phyloP scores from a whole-genome alignment of 2,797 vertebrate genomes.

The Myotis vivesi region DNA sequence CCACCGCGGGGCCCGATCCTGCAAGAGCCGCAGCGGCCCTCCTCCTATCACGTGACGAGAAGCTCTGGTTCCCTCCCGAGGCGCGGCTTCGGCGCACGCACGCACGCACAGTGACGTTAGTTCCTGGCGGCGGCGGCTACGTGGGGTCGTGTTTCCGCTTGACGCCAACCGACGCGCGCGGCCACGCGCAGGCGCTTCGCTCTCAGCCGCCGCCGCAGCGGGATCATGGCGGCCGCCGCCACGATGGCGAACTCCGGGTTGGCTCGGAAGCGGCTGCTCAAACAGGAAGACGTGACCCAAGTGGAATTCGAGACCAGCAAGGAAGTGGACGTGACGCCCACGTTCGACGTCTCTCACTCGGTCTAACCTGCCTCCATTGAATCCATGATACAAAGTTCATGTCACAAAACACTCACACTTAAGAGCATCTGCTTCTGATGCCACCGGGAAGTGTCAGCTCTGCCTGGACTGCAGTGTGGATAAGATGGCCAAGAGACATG shows the following conservation, averaged over 20 bases:
- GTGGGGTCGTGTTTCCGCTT: background rate
- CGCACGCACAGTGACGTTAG: background rate
- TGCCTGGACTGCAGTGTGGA: too few species aligned
- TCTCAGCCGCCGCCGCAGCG: accelerated
- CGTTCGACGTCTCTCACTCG: constrained; percentile 86
- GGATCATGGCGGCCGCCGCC: constrained; percentile 65
- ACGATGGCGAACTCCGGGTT: constrained; percentile 82
- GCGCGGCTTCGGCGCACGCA: background rate
- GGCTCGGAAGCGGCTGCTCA: constrained; percentile 90
- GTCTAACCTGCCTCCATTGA: too few species aligned
- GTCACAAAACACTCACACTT: too few species aligned
- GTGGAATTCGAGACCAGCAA: constrained; percentile 98
- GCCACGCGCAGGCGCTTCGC: background rate
- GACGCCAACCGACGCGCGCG: too few species aligned
- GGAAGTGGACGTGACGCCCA: constrained; percentile 97
- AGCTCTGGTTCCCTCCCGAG: background rate
- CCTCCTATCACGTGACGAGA: background rate
- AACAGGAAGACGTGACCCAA: constrained; percentile 99
- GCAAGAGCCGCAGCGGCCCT: background rate
- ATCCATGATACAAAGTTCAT: too few species aligned
- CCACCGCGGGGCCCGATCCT: background rate
- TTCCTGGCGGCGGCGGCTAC: background rate
- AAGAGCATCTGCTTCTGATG: too few species aligned
- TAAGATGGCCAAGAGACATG: too few species aligned
- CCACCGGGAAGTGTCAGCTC: too few species aligned